Conservation (phyloP, 2,888 invertebrate species). For the Thalpophila matura region DNA sequence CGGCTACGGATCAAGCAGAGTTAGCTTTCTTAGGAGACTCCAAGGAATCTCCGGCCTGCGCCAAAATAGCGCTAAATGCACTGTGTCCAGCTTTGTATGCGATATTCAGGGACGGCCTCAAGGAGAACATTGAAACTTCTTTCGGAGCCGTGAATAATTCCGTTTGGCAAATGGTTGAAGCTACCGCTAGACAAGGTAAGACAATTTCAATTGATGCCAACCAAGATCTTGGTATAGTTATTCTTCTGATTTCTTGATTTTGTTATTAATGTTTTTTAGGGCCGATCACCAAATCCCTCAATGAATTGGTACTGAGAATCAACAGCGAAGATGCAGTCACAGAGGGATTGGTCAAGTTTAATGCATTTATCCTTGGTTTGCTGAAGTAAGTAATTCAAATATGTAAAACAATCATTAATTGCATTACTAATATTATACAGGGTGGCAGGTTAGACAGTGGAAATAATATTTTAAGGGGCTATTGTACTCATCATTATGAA, state of each 20-base stretch:
- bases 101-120: slow-evolving; percentile 96
- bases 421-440: too few species aligned
- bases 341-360: slow-evolving; percentile 96
- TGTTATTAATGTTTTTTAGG: slow-evolving; percentile 80
- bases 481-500: too few species aligned
- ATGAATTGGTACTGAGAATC: slow-evolving; percentile 95
- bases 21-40: slow-evolving; percentile 91
- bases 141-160: slow-evolving; percentile 96
- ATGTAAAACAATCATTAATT: neutral
- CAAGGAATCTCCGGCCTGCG: slow-evolving; percentile 92
- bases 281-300: slow-evolving; percentile 95
- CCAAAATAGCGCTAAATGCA: slow-evolving; percentile 93
- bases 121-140: slow-evolving; percentile 94
- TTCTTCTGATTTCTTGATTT: neutral
- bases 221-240: neutral
- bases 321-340: slow-evolving; percentile 95
- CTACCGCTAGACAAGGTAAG: slow-evolving; percentile 95
- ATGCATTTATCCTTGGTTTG: slow-evolving; percentile 96
- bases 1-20: slow-evolving; percentile 92
- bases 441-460: too few species aligned
- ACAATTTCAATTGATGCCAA: neutral
- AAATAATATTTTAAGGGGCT: too few species aligned
- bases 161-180: slow-evolving; percentile 97
- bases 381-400: slow-evolving; percentile 92
- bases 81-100: slow-evolving; percentile 96